phyloP scores from a whole-genome alignment of 2,888 invertebrate genomes.

The Chalcosyrphus nemorum region DNA sequence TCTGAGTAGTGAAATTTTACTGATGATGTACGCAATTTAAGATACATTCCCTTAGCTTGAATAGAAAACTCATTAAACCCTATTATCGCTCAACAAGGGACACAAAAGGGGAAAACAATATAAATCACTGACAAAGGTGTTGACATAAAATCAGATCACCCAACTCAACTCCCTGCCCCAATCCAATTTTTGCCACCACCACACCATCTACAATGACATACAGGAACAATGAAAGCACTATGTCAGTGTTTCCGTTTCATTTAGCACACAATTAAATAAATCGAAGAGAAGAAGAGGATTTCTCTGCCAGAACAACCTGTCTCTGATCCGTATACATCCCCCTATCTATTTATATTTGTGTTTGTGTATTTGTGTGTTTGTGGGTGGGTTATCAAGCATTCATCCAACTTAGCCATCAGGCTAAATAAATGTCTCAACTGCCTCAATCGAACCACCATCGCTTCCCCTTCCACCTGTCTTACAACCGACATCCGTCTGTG shows the following conservation, averaged over 20 bases:
- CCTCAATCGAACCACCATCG: conserved; percentile 19
- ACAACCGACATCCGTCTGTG: conserved; percentile 32
- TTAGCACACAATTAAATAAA: conserved; percentile 81
- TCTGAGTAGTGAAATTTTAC: conserved; percentile 1
- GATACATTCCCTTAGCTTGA: conserved; percentile 2
- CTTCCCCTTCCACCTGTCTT: not conserved
- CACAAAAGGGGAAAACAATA: conserved; percentile 54
- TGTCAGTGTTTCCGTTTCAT: conserved; percentile 79
- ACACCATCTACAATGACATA: conserved; percentile 1
- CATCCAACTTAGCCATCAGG: conserved; percentile 24
- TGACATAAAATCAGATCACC: conserved; percentile 70
- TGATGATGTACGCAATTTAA: conserved; percentile 12
- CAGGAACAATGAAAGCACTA: conserved; percentile 28
- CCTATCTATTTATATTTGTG: conserved; percentile 26
- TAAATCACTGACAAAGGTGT: conserved; percentile 71
- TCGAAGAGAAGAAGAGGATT: conserved; percentile 52
- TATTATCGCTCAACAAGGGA: conserved; percentile 43
- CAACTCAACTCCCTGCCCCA: conserved; percentile 5
- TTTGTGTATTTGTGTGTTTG: too few relatives aligned
- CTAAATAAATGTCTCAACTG: conserved; percentile 65
- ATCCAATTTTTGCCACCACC: not conserved
- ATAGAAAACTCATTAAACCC: conserved; percentile 66
- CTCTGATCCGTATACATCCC: conserved; percentile 5
- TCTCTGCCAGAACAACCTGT: conserved; percentile 43
- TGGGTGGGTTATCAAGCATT: conserved; percentile 29